Conservation (phyloP, 2,113 vertebrate genomes). For the Cavia porcellus region DNA sequence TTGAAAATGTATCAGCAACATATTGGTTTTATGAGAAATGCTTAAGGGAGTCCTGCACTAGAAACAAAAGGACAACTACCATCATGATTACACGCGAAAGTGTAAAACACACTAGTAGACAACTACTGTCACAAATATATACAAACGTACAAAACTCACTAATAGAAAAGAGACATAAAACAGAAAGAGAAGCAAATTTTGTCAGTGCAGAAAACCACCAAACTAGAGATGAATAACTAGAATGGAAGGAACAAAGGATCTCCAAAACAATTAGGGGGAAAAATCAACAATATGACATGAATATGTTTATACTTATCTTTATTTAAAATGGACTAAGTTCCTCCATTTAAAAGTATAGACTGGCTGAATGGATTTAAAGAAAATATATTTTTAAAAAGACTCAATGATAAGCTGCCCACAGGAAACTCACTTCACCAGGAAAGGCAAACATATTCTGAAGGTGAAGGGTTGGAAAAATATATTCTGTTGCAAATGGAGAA, state of each 20-base stretch:
- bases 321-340: background rate
- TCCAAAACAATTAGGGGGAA: background rate
- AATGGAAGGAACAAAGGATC: background rate
- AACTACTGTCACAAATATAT: background rate
- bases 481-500: background rate
- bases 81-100: background rate
- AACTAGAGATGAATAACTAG: background rate
- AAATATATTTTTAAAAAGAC: background rate
- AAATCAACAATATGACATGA: background rate
- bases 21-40: background rate
- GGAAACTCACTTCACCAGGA: background rate
- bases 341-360: background rate
- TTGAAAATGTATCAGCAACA: background rate
- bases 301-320: background rate
- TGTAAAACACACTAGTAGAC: background rate
- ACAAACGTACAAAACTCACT: background rate
- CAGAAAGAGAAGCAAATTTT: background rate
- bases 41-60: background rate
- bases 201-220: background rate
- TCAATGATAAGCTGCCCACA: background rate
- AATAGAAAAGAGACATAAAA: background rate
- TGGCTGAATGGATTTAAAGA: background rate
- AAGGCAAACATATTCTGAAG: background rate
- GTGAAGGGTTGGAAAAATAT: background rate
- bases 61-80: too few relatives aligned